Base-by-base conservation (phyloP, 2,797 vertebrate genomes). In the Otolemur crassicaudatus region DNA sequence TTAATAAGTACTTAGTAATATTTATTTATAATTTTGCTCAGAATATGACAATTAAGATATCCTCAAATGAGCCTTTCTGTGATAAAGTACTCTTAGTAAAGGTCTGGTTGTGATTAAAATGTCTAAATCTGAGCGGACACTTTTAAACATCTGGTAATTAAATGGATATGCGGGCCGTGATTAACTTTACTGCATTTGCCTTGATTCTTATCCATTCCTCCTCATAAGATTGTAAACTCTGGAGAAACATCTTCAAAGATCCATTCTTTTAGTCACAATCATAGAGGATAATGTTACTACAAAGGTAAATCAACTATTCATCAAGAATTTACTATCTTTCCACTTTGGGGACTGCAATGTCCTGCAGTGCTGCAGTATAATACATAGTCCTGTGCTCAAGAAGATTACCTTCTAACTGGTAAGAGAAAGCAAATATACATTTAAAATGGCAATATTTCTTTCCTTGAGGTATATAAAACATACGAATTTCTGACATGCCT, bases 131-230 rank as follows among this genome's bases (percentile, higher is more conserved):
- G 14, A 87, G 73, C 61, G 43, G 31, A 88, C 22, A 79, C 69
- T 94, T 94, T 65, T 60, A 84, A 94, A 87, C 23, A 90, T 87
- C 70, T 92, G 27, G 53, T 87, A 89, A 84, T 20, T 67, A 92
- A 67, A 76, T 79, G 73, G 43, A 53, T 43, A 84, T 19, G 60
- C 12, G 37, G 53, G 19, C 37, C n/a, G 77, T 65, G n/a, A 84
- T 82, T 84, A 40, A 58, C 34, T 81, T 12, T 67, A 76, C 34
- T 81, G 14, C 61, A 70, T 70, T 53, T 90, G 70, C 43, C 34
- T 92, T 92, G 58, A 84, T 76, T 61, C 61, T 69, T 92, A 94
- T 29, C 43, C 19, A 17, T 81, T 75, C 72, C 58, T 87, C 70
- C 40, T 75, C 27, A 67, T 67, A 49, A 31, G 19, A 90, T 43